These are phyloP conservation scores for Drosophila tani DNA, from an alignment of 1,140 invertebrate genomes.

Conservation along the genomic window DNA sequence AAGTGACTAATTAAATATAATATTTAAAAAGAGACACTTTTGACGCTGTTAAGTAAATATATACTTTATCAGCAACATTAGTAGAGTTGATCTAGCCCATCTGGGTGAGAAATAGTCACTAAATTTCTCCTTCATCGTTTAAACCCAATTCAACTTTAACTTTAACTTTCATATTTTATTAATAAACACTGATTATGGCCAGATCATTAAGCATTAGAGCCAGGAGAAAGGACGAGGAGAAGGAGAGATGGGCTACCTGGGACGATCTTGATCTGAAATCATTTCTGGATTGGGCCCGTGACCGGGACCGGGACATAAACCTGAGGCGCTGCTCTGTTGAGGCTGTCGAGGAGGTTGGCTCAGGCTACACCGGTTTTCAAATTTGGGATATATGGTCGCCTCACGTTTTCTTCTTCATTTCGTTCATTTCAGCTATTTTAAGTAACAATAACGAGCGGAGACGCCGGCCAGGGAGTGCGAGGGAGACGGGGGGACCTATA, in stretches of 20 bases:
- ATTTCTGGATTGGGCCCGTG: constrained; percentile 18
- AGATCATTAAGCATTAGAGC: constrained; percentile 26
- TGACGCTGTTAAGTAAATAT: too few species aligned
- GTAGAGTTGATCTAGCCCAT: too few species aligned
- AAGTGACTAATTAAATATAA: too few species aligned
- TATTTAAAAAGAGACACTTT: too few species aligned
- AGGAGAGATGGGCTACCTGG: constrained; percentile 21
- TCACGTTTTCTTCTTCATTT: constrained; percentile 61
- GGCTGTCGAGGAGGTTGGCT: constrained; percentile 27
- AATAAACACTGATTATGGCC: constrained; percentile 7
- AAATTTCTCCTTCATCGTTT: not conserved
- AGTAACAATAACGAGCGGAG: constrained; percentile 72
- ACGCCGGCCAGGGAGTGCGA: constrained; percentile 16
- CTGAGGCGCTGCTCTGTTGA: constrained; percentile 32
- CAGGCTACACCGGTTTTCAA: constrained; percentile 77
- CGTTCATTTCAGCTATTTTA: constrained; percentile 77
- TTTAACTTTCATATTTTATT: not conserved
- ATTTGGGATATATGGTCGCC: constrained; percentile 72
- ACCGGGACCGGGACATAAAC: constrained; percentile 27
- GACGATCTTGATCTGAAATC: constrained; percentile 15
- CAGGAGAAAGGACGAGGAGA: not conserved
- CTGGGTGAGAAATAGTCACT: too few species aligned
- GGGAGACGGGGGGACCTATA: constrained; percentile 9
- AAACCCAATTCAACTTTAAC: not conserved
- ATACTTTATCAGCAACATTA: too few species aligned